Evolutionary conservation across 2,113 vertebrate genomes (phyloP).

Genomic region (Sinocyclocheilus grahami): DNA sequence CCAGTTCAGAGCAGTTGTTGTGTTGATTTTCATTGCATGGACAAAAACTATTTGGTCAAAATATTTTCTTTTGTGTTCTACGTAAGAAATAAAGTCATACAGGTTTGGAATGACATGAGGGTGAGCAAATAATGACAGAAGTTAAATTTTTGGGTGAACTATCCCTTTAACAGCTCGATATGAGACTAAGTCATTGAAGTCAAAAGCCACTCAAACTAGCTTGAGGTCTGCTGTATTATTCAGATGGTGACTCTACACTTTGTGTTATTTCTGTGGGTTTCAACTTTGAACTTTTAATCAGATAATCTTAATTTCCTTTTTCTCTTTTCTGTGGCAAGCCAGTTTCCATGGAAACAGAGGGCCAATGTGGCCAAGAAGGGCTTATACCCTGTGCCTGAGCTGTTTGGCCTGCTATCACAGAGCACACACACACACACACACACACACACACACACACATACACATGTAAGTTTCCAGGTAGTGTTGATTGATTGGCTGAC

Average conservation of each 20-base stretch:
- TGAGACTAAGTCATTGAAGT: neutral
- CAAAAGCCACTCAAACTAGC: slow-evolving; percentile 7
- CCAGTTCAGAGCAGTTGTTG: too few species aligned
- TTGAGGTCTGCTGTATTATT: neutral
- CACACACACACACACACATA: slow-evolving; percentile 50
- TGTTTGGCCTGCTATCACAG: slow-evolving; percentile 47
- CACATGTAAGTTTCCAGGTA: slow-evolving; percentile 48
- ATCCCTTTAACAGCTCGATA: too few species aligned
- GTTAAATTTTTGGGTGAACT: too few species aligned
- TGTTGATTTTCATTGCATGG: too few species aligned
- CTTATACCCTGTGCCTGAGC: slow-evolving; percentile 39
- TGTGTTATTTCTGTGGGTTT: slow-evolving; percentile 28
- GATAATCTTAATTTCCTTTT: slow-evolving; percentile 58
- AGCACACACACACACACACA: slow-evolving; percentile 46
- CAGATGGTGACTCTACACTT: slow-evolving; percentile 7
- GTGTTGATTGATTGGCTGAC: slow-evolving; percentile 72
- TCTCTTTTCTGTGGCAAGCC: slow-evolving; percentile 45
- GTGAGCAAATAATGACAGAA: too few species aligned
- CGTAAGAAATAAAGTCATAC: too few species aligned
- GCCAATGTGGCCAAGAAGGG: slow-evolving; percentile 46
- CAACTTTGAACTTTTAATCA: slow-evolving; percentile 51
- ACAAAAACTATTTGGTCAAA: too few species aligned
- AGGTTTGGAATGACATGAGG: too few species aligned
- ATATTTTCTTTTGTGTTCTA: too few species aligned
- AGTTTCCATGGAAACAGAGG: slow-evolving; percentile 50